Conservation (phyloP, 2,113 vertebrate genomes). For the Hippocampus abdominalis region DNA sequence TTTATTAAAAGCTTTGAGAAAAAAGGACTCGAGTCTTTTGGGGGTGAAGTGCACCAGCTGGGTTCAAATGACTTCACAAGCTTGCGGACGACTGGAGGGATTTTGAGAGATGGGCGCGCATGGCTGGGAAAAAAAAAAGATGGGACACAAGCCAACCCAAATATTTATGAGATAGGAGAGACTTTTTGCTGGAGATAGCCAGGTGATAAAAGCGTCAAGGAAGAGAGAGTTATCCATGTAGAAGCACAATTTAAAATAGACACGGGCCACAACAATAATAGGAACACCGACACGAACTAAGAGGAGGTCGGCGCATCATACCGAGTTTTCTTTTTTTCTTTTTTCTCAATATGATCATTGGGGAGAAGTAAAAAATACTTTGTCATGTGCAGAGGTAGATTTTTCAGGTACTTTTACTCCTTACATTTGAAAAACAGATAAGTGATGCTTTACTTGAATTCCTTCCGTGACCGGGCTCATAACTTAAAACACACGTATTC, state of each 20-base stretch:
- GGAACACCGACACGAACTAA: background rate
- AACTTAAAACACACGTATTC: no score
- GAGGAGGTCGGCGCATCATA: no score
- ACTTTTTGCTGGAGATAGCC: constrained; percentile 24
- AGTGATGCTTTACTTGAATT: no score
- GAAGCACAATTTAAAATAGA: background rate
- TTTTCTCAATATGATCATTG: no score
- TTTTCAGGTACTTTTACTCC: no score
- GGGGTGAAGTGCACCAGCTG: constrained; percentile 31
- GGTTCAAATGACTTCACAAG: constrained; percentile 54
- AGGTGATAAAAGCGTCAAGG: constrained; percentile 12
- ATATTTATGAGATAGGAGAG: constrained; percentile 55
- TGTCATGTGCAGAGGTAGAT: no score
- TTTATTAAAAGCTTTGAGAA: constrained; percentile 17
- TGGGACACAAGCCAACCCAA: constrained; percentile 44
- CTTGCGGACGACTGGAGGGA: constrained; percentile 3
- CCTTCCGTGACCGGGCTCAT: no score
- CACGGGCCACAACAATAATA: background rate
- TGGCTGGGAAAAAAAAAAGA: constrained; percentile 25
- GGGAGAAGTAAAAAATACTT: no score
- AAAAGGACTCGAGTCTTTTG: constrained; percentile 1
- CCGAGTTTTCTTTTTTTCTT: no score
- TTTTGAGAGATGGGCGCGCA: constrained; percentile 12
- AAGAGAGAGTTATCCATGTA: constrained; percentile 6
- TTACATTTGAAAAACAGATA: no score